Base-by-base conservation (phyloP, 37 sponge, comb jelly and placozoan species). In the Diacarnus erythraeanus region DNA sequence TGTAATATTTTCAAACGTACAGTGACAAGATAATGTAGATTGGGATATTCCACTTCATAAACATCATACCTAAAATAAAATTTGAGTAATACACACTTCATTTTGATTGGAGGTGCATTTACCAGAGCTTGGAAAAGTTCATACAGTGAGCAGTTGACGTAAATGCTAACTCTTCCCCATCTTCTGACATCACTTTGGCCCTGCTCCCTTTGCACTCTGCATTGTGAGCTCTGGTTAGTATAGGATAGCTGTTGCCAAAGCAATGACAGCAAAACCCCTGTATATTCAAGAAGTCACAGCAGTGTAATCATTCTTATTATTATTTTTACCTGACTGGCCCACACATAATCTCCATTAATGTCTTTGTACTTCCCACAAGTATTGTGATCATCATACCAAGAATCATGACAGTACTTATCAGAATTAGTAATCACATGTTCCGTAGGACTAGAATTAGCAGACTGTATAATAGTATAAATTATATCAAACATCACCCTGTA, bases 181-280 rank as follows among this genome's bases (percentile, higher is more conserved):
- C 36, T 10, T 40, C 25, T 20, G 1, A 29, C 12, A 42, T 12
- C 18, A 12, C 25, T 15, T 41, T 72, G 43, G 15, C 20, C 54
- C 23, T 12, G 36, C 31, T 25, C 42, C 76, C 54, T 61, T 36
- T 38, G 36, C 51, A 42, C 17, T 2, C 3, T 58, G 59, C 60
- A 59, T 58, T 29, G 12, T n/a, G n/a, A n/a, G n/a, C 42, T 29
- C 34, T 38, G 38, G 34, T 56, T n/a, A n/a, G n/a, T n/a, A n/a
- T n/a, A n/a, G n/a, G n/a, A n/a, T n/a, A n/a, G n/a, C n/a, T n/a
- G n/a, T n/a, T n/a, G n/a, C n/a, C n/a, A n/a, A 30, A 26, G 66
- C 93, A 92, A 0, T 51, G 22, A 31, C 93, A 92, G 64, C 93
- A 92, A 64, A 92, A 92, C 8, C 93, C 93, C 89, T 89, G 64